Evolutionary conservation across 2,888 invertebrate species (phyloP).

Genomic region (Coleophora flavipennella): DNA sequence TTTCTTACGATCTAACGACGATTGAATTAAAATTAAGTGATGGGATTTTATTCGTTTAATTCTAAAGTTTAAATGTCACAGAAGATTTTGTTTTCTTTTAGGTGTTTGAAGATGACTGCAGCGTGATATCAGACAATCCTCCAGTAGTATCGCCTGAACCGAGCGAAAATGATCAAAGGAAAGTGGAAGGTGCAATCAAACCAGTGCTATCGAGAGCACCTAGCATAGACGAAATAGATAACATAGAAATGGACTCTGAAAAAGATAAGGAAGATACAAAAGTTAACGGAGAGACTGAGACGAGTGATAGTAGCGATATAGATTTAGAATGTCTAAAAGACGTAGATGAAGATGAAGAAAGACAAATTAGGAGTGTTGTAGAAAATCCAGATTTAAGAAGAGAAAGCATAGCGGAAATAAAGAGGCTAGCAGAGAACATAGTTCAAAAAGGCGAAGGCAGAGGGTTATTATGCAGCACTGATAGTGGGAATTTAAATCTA

Average conservation of each 20-base stretch:
- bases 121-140: constrained; percentile 69
- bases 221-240: constrained; percentile 64
- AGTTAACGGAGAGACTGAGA: constrained; percentile 71
- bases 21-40: no score
- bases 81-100: constrained; percentile 17
- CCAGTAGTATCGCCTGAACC: constrained; percentile 65
- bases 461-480: constrained; percentile 56
- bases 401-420: constrained; percentile 65
- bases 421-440: constrained; percentile 59
- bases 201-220: constrained; percentile 57
- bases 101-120: constrained; percentile 74
- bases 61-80: no score
- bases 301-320: constrained; percentile 56
- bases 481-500: constrained; percentile 51
- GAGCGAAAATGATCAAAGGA: constrained; percentile 58
- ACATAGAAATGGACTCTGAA: constrained; percentile 56
- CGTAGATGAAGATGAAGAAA: constrained; percentile 50
- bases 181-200: constrained; percentile 31
- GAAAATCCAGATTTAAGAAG: constrained; percentile 61
- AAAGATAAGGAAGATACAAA: constrained; percentile 44
- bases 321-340: constrained; percentile 67
- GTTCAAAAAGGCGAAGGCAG: constrained; percentile 66
- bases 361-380: constrained; percentile 55
- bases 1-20: no score
- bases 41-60: no score